These are phyloP conservation scores for Lochmaea crataegi DNA, from an alignment of 2,888 invertebrate species.

Conservation along the genomic window DNA sequence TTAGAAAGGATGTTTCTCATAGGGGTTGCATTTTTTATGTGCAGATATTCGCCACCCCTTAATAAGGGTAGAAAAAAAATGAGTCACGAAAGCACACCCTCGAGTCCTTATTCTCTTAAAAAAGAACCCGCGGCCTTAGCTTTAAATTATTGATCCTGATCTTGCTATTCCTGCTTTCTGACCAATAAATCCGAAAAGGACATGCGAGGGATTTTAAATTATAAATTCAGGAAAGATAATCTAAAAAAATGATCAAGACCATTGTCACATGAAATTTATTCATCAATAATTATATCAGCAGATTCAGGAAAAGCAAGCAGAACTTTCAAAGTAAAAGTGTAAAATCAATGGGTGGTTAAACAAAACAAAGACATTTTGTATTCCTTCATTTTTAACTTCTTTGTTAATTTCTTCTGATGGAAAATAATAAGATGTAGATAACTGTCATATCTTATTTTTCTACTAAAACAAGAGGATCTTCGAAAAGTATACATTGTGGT, in stretches of 20 bases:
- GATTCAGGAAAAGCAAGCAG: no score
- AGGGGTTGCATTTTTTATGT: slow-evolving; percentile 65
- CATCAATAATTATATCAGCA: no score
- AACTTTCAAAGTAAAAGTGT: no score
- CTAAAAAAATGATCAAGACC: background rate
- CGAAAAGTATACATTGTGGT: no score
- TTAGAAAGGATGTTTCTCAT: slow-evolving; percentile 51
- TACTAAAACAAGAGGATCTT: no score
- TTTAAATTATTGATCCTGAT: slow-evolving; percentile 62
- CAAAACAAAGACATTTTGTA: no score
- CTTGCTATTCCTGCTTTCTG: slow-evolving; percentile 39
- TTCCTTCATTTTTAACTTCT: no score
- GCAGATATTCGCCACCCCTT: slow-evolving; percentile 61
- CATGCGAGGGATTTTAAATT: slow-evolving; percentile 9
- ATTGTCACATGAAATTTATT: no score
- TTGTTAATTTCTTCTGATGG: no score
- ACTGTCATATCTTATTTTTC: no score
- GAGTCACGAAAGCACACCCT: slow-evolving; percentile 64
- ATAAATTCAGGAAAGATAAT: background rate
- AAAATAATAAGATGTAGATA: no score
- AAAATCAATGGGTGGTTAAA: no score
- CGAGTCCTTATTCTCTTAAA: slow-evolving; percentile 60
- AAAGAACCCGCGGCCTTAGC: slow-evolving; percentile 62
- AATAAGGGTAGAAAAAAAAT: slow-evolving; percentile 64
- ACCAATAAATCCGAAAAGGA: slow-evolving; percentile 41